Evolutionary conservation across 2,113 vertebrate genomes (phyloP).

Genomic region (Chitala chitala): DNA sequence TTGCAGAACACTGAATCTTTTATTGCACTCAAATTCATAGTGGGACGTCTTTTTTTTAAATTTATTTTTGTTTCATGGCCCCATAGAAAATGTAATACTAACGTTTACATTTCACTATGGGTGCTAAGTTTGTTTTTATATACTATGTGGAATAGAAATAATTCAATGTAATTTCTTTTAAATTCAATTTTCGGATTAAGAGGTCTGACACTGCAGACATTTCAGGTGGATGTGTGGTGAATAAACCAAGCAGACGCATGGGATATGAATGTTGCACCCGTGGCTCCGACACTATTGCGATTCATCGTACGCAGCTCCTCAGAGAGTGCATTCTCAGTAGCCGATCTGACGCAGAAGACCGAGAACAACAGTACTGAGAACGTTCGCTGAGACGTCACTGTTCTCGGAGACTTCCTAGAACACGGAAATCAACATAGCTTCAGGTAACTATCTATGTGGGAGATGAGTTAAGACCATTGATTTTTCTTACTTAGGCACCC

Average conservation of each 20-base stretch:
- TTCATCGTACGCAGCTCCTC: conserved; percentile 49
- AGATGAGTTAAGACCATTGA: conserved; percentile 60
- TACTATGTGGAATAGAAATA: not conserved
- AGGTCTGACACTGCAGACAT: conserved; percentile 65
- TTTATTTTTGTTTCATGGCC: no score
- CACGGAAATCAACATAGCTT: conserved; percentile 54
- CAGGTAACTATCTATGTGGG: conserved; percentile 63
- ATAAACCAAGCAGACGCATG: not conserved
- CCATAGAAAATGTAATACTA: no score
- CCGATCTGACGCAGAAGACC: conserved; percentile 54
- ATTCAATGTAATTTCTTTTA: not conserved
- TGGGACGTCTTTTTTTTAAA: no score
- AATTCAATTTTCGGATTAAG: not conserved
- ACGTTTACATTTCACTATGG: not conserved
- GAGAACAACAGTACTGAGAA: conserved; percentile 63
- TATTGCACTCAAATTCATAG: no score
- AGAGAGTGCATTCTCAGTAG: conserved; percentile 41
- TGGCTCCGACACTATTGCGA: conserved; percentile 27
- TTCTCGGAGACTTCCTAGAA: conserved; percentile 64
- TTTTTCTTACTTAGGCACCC: conserved; percentile 61
- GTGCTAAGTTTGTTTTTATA: no score
- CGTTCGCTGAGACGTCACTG: conserved; percentile 64
- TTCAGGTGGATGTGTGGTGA: conserved; percentile 68
- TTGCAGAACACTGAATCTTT: no score
- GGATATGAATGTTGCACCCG: not conserved